These are phyloP conservation scores for Scelioninae gen. 1 DNA, from an alignment of 2,888 invertebrate genomes.

Conservation along the genomic window DNA sequence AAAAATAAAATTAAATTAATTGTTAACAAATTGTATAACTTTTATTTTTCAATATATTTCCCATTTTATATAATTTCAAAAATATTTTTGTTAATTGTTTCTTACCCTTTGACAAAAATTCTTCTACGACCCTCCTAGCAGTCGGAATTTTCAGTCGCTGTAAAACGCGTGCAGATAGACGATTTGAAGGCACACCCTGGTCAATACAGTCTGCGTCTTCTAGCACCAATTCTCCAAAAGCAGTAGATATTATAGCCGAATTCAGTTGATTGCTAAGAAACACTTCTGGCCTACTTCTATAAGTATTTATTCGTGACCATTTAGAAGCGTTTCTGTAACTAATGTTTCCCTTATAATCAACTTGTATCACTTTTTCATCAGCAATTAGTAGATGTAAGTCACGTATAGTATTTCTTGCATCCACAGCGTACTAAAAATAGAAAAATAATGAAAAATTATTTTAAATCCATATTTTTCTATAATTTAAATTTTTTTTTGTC, in stretches of 20 bases:
- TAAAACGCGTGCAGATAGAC: constrained; percentile 87
- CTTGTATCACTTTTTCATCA: constrained; percentile 91
- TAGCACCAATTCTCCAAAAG: constrained; percentile 89
- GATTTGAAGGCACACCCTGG: constrained; percentile 89
- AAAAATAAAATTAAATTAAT: no score
- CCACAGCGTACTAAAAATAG: constrained; percentile 87
- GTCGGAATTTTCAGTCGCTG: constrained; percentile 87
- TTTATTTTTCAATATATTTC: neutral
- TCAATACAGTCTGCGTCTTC: constrained; percentile 90
- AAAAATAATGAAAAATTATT: constrained; percentile 7
- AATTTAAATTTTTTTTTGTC: neutral
- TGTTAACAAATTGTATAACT: neutral
- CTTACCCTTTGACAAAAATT: constrained; percentile 85
- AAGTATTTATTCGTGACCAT: constrained; percentile 85
- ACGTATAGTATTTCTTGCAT: constrained; percentile 88
- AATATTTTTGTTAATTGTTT: constrained; percentile 1
- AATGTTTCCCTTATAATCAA: constrained; percentile 93
- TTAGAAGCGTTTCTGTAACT: constrained; percentile 93
- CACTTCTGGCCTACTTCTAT: constrained; percentile 85
- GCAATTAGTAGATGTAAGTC: constrained; percentile 91
- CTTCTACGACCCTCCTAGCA: constrained; percentile 87
- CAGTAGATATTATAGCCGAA: constrained; percentile 87
- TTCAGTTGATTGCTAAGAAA: constrained; percentile 85
- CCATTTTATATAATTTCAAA: no score
- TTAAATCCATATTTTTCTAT: neutral